phyloP scores from a whole-genome alignment of 2,113 vertebrate species.

The Gymnarchus niloticus region DNA sequence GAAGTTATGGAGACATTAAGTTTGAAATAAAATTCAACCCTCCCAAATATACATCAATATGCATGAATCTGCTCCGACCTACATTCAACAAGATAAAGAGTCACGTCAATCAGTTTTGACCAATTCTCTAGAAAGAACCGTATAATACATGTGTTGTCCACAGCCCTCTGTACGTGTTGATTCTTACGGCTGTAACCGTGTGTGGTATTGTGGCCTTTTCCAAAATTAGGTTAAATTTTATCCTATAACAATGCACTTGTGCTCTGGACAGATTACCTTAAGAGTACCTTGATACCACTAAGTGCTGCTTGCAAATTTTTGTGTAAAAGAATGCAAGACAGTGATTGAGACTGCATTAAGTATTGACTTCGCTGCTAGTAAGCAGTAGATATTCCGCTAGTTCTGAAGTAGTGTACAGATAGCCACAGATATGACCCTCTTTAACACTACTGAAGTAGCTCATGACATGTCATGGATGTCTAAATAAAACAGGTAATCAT shows the following conservation, averaged over 20 bases:
- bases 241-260: not conserved
- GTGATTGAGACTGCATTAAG: not conserved
- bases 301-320: not conserved
- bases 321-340: not conserved
- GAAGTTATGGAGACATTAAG: not conserved
- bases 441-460: not conserved
- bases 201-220: not conserved
- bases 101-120: conserved; percentile 5
- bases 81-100: not conserved
- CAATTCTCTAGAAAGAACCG: not conserved
- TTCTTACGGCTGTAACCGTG: not conserved
- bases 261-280: not conserved
- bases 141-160: conserved; percentile 15
- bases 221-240: not conserved
- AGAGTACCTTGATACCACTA: not conserved
- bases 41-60: not conserved
- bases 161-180: not conserved
- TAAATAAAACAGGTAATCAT: no score
- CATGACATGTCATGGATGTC: not conserved
- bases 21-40: not conserved
- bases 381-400: not conserved
- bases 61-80: not conserved
- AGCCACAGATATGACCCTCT: not conserved
- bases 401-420: not conserved
- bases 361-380: not conserved